A percentile compares a stretch with the other conserved stretches of the same genome.
These are phyloP conservation scores for Oreocharis arfaki DNA, from an alignment of 2,113 vertebrate species.

Conservation along the genomic window DNA sequence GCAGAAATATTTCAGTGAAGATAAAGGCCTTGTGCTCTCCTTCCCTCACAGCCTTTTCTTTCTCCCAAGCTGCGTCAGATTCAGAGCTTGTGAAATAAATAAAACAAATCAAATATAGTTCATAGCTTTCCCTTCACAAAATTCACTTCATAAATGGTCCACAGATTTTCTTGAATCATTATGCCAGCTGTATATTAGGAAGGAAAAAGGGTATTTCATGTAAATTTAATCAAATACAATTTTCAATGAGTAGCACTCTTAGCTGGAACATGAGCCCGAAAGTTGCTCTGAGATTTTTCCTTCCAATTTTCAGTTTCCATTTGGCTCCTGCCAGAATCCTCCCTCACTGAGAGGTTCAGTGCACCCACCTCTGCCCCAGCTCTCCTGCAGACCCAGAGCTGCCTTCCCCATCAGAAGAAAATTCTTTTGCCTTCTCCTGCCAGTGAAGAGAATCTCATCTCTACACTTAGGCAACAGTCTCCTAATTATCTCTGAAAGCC, in stretches of 20 bases:
- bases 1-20: neutral
- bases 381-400: neutral
- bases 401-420: neutral
- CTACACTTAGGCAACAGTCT: neutral
- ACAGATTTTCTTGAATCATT: neutral
- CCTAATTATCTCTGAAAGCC: neutral
- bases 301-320: neutral
- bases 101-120: neutral
- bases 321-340: neutral
- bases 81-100: slow-evolving; percentile 16
- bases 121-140: neutral
- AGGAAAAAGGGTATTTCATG: neutral
- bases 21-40: neutral
- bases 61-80: neutral
- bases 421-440: neutral
- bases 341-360: neutral
- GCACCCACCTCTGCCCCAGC: rapidly evolving
- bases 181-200: neutral
- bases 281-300: neutral
- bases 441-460: neutral
- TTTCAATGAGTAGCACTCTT: neutral
- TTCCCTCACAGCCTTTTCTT: neutral
- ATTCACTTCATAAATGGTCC: neutral
- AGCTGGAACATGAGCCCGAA: neutral
- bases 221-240: neutral